phyloP scores from a whole-genome alignment of 1,140 invertebrate genomes.

The Lasioglossum baleicum region DNA sequence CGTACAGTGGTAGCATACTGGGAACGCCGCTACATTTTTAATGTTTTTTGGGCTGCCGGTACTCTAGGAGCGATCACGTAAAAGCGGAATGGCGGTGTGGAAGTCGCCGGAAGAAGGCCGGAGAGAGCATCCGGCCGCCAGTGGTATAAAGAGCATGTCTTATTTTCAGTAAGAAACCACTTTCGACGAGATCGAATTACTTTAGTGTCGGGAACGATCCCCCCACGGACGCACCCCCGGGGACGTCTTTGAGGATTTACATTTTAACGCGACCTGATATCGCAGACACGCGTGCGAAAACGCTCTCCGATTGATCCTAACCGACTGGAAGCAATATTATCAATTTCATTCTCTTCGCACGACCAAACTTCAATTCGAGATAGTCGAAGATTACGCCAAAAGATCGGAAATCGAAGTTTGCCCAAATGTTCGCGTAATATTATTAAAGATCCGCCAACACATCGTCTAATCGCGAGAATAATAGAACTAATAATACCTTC shows the following conservation, averaged over 20 bases:
- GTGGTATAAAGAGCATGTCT: constrained; percentile 28
- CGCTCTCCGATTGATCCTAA: background rate
- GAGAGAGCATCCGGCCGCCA: background rate
- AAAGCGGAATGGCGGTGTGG: background rate
- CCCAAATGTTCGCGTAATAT: too few relatives aligned
- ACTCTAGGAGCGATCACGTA: constrained; percentile 31
- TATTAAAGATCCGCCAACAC: too few relatives aligned
- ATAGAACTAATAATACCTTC: too few relatives aligned
- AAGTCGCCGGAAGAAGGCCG: background rate
- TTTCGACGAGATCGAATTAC: constrained; percentile 32
- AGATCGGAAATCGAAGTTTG: too few relatives aligned
- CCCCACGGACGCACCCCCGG: too few relatives aligned
- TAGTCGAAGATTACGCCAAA: too few relatives aligned
- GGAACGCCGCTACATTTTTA: constrained; percentile 34
- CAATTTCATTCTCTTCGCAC: too few relatives aligned
- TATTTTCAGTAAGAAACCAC: constrained; percentile 37
- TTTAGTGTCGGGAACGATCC: background rate
- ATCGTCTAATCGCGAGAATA: too few relatives aligned
- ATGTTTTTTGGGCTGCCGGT: constrained; percentile 13
- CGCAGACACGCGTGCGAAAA: background rate
- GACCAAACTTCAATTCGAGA: too few relatives aligned
- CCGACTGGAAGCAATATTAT: too few relatives aligned
- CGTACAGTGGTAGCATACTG: background rate
- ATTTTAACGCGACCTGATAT: constrained; percentile 20
- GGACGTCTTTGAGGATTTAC: constrained; percentile 23